These are phyloP conservation scores for Caretta caretta DNA, from an alignment of 2,113 vertebrate genomes.

Conservation along the genomic window DNA sequence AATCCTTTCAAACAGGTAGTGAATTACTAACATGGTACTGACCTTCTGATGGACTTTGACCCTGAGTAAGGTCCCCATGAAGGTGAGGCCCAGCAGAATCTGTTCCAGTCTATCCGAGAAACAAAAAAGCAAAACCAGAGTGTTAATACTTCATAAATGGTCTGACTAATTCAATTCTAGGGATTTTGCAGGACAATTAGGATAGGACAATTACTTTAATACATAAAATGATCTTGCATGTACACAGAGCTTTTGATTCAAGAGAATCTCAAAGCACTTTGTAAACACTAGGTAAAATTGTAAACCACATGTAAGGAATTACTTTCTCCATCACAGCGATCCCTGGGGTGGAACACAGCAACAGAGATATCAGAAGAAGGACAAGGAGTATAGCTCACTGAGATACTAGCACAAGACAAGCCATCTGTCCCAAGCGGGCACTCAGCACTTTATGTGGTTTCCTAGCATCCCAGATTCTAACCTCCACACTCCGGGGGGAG, in stretches of 20 bases:
- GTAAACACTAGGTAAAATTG: background rate
- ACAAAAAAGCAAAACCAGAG: conserved; percentile 12
- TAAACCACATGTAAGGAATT: background rate
- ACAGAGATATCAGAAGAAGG: background rate
- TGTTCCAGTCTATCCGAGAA: conserved; percentile 73
- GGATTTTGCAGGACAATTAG: background rate
- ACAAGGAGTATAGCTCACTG: background rate
- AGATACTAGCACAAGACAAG: background rate
- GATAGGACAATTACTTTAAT: background rate
- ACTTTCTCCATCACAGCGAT: background rate
- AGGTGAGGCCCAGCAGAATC: conserved; percentile 55
- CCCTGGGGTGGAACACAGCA: background rate
- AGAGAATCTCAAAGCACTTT: background rate
- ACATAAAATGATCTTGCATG: background rate
- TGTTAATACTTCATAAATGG: background rate
- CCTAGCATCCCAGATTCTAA: background rate
- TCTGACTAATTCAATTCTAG: fast-evolving
- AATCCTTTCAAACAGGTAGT: background rate
- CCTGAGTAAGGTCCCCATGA: conserved; percentile 63
- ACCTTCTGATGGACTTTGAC: conserved; percentile 75
- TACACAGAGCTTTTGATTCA: background rate
- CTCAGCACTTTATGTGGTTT: background rate
- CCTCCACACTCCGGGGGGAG: background rate
- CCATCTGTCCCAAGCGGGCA: background rate
- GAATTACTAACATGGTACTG: conserved; percentile 11